Base-by-base conservation (phyloP, 1,140 invertebrate species). In the Condylostylus longicornis region DNA sequence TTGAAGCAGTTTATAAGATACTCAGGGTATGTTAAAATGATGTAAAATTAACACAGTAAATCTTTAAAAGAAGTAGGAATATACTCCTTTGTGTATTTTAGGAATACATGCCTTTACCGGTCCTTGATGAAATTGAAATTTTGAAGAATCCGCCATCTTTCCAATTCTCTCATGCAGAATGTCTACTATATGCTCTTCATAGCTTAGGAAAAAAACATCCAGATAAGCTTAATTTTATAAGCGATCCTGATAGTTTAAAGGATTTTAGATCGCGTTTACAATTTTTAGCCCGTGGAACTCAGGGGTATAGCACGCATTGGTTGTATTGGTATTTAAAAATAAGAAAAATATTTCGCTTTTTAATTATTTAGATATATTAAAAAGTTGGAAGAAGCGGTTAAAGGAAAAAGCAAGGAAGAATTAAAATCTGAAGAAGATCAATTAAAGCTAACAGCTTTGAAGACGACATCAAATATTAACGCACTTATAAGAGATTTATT, bases 401-500 rank as follows among this genome's bases (percentile, higher is more conserved):
- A 82, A 56, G 77, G 76, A 27, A 84, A 88, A 59, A 71, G 74
- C 35, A 71, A 69, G 35, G 75, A 78, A 41, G 75, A 83, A 54
- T 58, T 75, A 1, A 78, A 80, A 57, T 68, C 75, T 12, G 75
- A 83, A 42, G 80, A 90, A 66, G 81, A 88, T 62, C 83, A 88
- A 61, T 68, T 88, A 2, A 85, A 87, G 64, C 66, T 88, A 35
- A 75, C 82, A 22, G 86, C 86, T 12, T 61, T 91, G 5, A 89
- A 87, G 58, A 87, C 84, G 8, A 89, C 85, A 18, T 82, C 82
- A 31, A 96, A 96, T 57, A 94, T 97, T 33, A 93, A 89, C 53
- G 74, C 77, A 0, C 67, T 97, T 13, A 93, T 97, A 34, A 85
- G 89, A 58, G 93, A 97, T 66, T 66, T 96, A 36, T 95, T 96